Evolutionary conservation across 2,888 invertebrate genomes (phyloP), one percentile per base, ranked within the genome.

Genomic region (Ecliptopera silaceata): DNA sequence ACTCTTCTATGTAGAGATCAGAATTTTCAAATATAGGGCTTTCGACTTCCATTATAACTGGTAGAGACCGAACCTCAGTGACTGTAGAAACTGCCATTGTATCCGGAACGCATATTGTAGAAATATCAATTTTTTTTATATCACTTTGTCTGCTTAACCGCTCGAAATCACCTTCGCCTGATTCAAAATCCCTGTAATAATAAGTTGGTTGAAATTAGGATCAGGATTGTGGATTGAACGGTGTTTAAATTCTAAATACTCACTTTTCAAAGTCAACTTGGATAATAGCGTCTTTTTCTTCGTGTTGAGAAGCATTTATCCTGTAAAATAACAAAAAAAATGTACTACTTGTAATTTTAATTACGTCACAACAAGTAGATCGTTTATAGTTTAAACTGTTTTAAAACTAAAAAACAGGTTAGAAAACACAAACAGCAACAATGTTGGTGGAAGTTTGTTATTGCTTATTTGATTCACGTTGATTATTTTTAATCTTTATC

Each of bases 1-100:
- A 96, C 86, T 97, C 97, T 79, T 97, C 97, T 86, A 97, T 96
- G 92, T 96, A 97, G 93, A 95, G 96, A 82, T 97, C 96, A 45
- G 96, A 95, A 78, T 94, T 94, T 75, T 94, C 93, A 64, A 82
- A 65, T 26, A 56, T 59, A 45, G 71, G 68, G 63, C 69, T 74
- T 61, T 72, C 74, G 53, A 65, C 71, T 65, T 84, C 87, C 75
- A 64, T 63, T 72, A 84, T 77, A 73, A 79, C 72, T 59, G 83
- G 72, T 68, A 73, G 77, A 55, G 73, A 73, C 74, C 86, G 85
- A 84, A 93, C 94, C 93, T 94, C 93, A 68, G 93, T 93, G 64
- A 92, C 84, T 4, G 93, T 93, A 22, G 93, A 83, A 6, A 90
- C 93, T 42, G 92, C 92, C 72, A 85, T 82, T 1, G 88, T 92